Evolutionary conservation across 2,797 vertebrate genomes (phyloP), one percentile per base, ranked within the genome.

Genomic region (Sphenodon punctatus): DNA sequence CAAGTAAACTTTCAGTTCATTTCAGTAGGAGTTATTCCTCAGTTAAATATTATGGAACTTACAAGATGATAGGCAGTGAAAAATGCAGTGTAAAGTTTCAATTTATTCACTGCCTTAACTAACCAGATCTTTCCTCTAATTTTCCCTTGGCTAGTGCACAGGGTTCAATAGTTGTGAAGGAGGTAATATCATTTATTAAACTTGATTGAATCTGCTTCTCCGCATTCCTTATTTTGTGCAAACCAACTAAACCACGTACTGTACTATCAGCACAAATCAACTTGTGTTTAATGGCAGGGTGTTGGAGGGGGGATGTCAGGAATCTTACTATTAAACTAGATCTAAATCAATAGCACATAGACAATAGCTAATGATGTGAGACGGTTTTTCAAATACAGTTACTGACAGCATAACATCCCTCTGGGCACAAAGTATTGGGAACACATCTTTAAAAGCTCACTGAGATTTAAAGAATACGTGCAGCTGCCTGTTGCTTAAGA

Each of bases 401-500:
- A 76, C 93, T 79, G 88, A 78, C 75, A 92, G 82, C 39, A 7
- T 60, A 67, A 19, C 55, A 77, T 84, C 87, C 89, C 93, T 85
- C 71, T 70, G 83, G 93, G 82, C 88, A 82, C 74, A 82, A 80
- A 86, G 91, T 90, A 94, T 69, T 89, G 55, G 90, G 85, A 93
- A 84, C 80, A 88, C 66, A 86, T 90, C 59, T 89, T 87, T 90
- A 88, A 92, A 92, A 89, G 82, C 66, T 90, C 89, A 90, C 79
- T 30, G 82, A 80, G 82, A 78, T 85, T 88, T 89, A 91, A 93
- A 93, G 90, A 82, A 87, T 38, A 34, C 84, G 78, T 72, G 77
- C 80, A 92, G 92, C 95, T 80, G 85, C 88, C 85, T 91, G 67
- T 88, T 93, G 91, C 92, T 91, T 56, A 58, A 92, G 85, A 93